Evolutionary conservation across 2,113 vertebrate species (phyloP).

Genomic region (Tichodroma muraria): DNA sequence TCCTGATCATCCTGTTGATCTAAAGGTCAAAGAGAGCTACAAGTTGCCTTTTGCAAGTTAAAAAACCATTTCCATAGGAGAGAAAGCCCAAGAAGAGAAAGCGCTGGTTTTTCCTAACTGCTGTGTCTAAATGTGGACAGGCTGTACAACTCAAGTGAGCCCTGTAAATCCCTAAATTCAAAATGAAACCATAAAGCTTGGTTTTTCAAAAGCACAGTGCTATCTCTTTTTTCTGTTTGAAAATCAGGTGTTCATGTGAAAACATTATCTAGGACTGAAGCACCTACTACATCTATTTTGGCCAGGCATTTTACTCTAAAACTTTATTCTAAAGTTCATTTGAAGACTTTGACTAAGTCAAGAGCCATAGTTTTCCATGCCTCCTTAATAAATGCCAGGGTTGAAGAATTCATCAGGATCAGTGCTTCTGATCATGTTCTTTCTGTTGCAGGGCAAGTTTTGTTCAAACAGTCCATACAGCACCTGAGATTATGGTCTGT

Average conservation of each 20-base stretch:
- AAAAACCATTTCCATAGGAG: background rate
- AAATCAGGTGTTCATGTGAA: background rate
- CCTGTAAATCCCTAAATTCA: background rate
- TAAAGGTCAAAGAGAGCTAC: slow-evolving; percentile 76
- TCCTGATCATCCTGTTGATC: slow-evolving; percentile 87
- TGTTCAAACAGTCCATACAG: background rate
- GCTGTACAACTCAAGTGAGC: background rate
- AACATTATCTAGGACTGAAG: background rate
- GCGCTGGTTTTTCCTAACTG: background rate
- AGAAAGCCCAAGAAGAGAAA: slow-evolving; percentile 5
- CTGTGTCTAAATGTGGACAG: background rate
- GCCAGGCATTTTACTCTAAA: background rate
- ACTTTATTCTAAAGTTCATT: background rate
- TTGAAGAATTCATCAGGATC: background rate
- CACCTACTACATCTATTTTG: background rate
- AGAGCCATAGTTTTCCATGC: slow-evolving; percentile 30
- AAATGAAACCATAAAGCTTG: background rate
- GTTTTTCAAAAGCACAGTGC: background rate
- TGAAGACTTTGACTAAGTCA: background rate
- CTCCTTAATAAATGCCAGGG: background rate
- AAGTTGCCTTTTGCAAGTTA: slow-evolving; percentile 37
- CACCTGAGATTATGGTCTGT: background rate
- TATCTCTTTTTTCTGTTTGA: background rate
- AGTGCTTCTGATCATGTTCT: background rate
- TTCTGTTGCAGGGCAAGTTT: background rate